Base-by-base conservation (phyloP, 1,140 invertebrate genomes). In the Brevipalpus yothersi region DNA sequence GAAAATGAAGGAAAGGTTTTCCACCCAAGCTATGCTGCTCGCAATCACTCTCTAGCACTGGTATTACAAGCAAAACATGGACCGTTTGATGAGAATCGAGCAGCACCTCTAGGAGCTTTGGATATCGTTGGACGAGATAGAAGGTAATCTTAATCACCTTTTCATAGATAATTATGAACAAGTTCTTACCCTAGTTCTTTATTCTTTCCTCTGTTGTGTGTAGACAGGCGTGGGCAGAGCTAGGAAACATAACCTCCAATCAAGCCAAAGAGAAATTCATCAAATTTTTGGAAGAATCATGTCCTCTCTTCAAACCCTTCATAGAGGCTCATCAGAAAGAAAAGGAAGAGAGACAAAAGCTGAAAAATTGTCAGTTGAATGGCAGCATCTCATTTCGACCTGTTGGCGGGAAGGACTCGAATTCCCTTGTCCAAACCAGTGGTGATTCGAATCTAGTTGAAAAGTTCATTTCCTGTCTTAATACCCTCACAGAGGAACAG, bases 1-100 rank as follows among this genome's bases (percentile, higher is more conserved):
- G 91, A 95, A 70, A 94, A 95, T 76, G 84, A 90, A 75, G 90
- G 91, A 11, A 95, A 91, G 73, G 88, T 90, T 56, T 76, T 95
- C 42, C 87, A 93, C 68, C 75, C 94, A 55, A 86, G 84, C 42
- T 97, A 95, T 72, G 82, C 90, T 70, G 88, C 95, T 68, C 87
- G 91, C 71, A 71, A 93, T 19, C 83, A 84, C 69, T 70, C 96
- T 61, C 82, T 94, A 12, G 91, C 90, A 2, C 85, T 86, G 65
- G 88, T 83, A 9, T 86, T 92, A 68, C 91, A 96, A 78, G 84
- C 84, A 8, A 77, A 76, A 10, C 80, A 90, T 73, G 92, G 92
- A 8, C 83, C 86, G 62, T 89, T 82, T 66, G 75, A 80, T 64
- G 71, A 78, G 45, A 76, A 82, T 61, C 83, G 81, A 62, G 79